Conservation (phyloP, 2,888 invertebrate genomes). For the Andrena haemorrhoa region DNA sequence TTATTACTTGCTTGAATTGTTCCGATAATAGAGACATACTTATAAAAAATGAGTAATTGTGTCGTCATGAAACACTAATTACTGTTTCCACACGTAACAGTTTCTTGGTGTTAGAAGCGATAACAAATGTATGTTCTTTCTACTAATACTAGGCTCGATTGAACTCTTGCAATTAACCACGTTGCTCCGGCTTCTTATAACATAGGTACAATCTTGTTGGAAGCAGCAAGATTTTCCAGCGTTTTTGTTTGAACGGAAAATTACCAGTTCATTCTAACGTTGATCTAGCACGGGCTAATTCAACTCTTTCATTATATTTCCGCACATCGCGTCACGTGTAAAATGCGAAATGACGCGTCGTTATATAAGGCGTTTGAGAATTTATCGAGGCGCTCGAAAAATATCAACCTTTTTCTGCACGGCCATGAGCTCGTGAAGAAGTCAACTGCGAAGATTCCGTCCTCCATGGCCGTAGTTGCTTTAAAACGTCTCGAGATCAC, state of each 20-base stretch:
- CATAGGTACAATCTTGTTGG: background rate
- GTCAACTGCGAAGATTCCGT: background rate
- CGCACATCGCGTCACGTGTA: background rate
- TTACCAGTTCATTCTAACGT: background rate
- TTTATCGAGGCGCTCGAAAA: background rate
- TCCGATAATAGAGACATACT: too few species aligned
- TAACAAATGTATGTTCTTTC: background rate
- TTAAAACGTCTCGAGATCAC: background rate
- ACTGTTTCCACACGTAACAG: too few species aligned
- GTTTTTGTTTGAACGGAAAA: background rate
- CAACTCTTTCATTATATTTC: slow-evolving; percentile 10
- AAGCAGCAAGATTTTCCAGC: background rate
- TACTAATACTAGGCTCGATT: background rate
- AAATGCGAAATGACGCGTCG: background rate
- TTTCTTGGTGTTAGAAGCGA: too few species aligned
- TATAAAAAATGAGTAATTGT: too few species aligned
- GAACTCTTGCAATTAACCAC: background rate
- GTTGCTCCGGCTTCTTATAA: background rate
- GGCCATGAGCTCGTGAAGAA: background rate
- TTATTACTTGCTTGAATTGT: too few species aligned
- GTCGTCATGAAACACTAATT: too few species aligned
- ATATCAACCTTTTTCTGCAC: background rate
- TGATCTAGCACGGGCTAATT: background rate
- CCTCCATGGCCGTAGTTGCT: background rate
- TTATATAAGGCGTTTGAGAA: slow-evolving; percentile 8